phyloP scores from a whole-genome alignment of 2,113 vertebrate genomes.

The Charadrius vociferus region DNA sequence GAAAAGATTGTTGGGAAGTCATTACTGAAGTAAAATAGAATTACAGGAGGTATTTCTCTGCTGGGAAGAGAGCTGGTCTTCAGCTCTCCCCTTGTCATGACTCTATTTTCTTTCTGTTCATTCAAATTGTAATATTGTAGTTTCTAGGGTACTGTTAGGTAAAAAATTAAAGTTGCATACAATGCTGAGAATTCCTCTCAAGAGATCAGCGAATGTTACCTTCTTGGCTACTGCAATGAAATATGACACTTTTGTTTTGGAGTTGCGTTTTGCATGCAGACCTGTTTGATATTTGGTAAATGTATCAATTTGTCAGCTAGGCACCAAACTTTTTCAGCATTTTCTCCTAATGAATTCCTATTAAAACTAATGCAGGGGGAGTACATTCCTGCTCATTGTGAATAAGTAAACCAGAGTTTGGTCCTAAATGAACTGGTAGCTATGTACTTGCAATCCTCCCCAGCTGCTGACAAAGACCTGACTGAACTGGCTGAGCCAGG shows the following conservation, averaged over 20 bases:
- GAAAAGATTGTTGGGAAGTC: neutral
- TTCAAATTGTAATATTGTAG: neutral
- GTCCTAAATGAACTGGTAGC: neutral
- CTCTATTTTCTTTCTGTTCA: neutral
- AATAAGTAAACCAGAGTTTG: neutral
- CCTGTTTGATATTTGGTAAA: neutral
- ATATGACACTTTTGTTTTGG: constrained; percentile 25
- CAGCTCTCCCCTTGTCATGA: neutral
- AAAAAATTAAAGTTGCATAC: neutral
- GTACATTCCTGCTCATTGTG: neutral
- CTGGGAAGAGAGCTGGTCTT: neutral
- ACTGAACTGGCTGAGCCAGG: constrained; percentile 7
- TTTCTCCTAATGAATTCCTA: neutral
- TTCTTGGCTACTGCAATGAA: constrained; percentile 36
- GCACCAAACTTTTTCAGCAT: neutral
- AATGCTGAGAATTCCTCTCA: neutral
- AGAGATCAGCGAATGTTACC: constrained; percentile 27
- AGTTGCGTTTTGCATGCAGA: neutral
- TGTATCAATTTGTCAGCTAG: neutral
- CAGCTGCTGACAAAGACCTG: constrained; percentile 28
- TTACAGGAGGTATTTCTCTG: neutral
- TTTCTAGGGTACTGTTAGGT: constrained; percentile 21
- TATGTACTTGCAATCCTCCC: neutral
- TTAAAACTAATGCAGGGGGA: neutral
- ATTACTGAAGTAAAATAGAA: constrained; percentile 10